These are phyloP conservation scores for Lithophane socia DNA, from an alignment of 2,888 invertebrate genomes.

Conservation along the genomic window DNA sequence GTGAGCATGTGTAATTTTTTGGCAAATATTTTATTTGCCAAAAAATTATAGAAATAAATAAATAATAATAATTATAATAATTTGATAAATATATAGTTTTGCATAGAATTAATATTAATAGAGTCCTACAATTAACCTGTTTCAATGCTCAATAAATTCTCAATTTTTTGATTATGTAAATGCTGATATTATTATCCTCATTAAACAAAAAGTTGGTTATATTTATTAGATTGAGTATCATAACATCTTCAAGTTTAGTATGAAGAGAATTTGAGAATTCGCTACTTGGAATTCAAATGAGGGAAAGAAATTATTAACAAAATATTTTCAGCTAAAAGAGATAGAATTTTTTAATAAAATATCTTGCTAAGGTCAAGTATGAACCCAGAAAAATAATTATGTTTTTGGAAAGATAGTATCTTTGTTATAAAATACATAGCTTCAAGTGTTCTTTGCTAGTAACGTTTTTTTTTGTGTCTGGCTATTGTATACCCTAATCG, in stretches of 20 bases:
- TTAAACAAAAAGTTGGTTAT: too few relatives aligned
- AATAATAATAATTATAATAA: too few relatives aligned
- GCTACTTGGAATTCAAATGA: constrained; percentile 15
- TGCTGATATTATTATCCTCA: background rate
- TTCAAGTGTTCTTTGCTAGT: too few relatives aligned
- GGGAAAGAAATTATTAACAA: constrained; percentile 1
- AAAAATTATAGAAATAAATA: too few relatives aligned
- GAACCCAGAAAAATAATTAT: too few relatives aligned
- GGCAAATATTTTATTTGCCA: too few relatives aligned
- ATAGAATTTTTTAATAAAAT: background rate
- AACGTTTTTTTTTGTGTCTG: too few relatives aligned
- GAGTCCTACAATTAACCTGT: background rate
- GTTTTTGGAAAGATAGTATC: background rate
- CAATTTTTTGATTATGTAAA: background rate
- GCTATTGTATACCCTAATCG: too few relatives aligned
- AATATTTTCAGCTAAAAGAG: constrained; percentile 6
- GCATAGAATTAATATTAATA: background rate
- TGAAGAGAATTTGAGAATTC: constrained; percentile 8
- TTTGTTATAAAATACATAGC: background rate
- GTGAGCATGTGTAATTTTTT: too few relatives aligned
- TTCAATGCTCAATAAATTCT: background rate
- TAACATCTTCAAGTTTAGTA: constrained; percentile 4
- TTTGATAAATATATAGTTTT: too few relatives aligned
- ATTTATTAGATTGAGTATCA: background rate
- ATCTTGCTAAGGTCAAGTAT: background rate